Percentiles rank a stretch among this genome's conserved stretches.
phyloP scores from a whole-genome alignment of 2,888 invertebrate species.

The Cremastinae sp. region DNA sequence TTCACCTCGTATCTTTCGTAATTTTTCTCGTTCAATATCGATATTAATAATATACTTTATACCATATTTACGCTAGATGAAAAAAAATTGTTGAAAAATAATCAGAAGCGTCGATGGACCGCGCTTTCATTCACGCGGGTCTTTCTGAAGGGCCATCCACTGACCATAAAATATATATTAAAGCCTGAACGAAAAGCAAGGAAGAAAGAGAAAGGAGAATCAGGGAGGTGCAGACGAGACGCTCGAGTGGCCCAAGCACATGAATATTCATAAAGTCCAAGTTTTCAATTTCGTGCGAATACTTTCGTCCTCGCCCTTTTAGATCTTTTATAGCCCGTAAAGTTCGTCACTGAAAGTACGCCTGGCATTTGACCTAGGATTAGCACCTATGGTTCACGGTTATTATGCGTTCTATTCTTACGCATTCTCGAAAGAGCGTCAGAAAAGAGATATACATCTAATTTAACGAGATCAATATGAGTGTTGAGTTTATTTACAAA shows the following conservation, averaged over 20 bases:
- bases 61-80: neutral
- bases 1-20: no score
- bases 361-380: conserved; percentile 59
- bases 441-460: no score
- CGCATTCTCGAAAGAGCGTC: conserved; percentile 19
- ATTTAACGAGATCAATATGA: neutral
- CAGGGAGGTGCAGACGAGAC: neutral
- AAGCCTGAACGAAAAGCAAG: conserved; percentile 63
- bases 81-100: neutral
- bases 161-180: conserved; percentile 77
- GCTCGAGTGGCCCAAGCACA: conserved; percentile 62
- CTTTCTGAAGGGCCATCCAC: conserved; percentile 46
- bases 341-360: conserved; percentile 64
- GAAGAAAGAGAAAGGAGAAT: conserved; percentile 20
- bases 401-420: conserved; percentile 26
- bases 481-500: no score
- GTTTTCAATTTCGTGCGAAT: conserved; percentile 78
- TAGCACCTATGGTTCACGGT: conserved; percentile 50
- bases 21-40: neutral
- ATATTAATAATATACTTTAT: neutral
- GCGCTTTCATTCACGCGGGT: conserved; percentile 45
- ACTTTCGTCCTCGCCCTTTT: conserved; percentile 74
- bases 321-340: conserved; percentile 77
- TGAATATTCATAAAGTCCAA: conserved; percentile 78
- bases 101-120: conserved; percentile 10